These are phyloP conservation scores for Accipiter cooperii DNA, from an alignment of 2,113 vertebrate species.

Conservation along the genomic window DNA sequence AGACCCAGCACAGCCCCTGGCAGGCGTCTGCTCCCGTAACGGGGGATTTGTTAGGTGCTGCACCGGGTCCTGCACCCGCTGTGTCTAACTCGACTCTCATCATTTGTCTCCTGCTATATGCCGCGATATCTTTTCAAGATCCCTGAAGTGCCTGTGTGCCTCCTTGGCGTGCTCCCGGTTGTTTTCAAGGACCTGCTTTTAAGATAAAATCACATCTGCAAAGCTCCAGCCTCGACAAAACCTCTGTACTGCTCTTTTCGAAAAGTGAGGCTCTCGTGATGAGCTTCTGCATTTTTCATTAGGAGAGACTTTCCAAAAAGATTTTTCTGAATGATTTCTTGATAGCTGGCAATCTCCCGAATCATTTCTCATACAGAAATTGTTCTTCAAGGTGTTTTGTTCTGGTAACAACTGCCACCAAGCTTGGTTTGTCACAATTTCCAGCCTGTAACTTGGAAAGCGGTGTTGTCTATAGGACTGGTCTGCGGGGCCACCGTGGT, in stretches of 20 bases:
- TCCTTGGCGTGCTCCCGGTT: not conserved
- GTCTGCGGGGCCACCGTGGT: not conserved
- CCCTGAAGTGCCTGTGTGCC: not conserved
- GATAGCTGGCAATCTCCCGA: not conserved
- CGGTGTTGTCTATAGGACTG: not conserved
- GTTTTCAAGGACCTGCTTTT: slow-evolving; percentile 26
- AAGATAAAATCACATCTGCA: not conserved
- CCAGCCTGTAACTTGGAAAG: not conserved
- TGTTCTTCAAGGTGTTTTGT: not conserved
- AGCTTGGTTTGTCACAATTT: not conserved
- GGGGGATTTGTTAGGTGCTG: not conserved
- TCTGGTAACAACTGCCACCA: not conserved
- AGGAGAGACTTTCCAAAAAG: not conserved
- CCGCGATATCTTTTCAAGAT: not conserved
- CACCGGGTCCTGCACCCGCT: not conserved
- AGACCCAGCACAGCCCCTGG: not conserved
- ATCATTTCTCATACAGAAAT: not conserved
- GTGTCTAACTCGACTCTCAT: not conserved
- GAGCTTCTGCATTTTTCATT: slow-evolving; percentile 18
- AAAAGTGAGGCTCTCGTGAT: not conserved
- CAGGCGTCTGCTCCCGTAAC: not conserved
- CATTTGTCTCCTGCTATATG: not conserved
- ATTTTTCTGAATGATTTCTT: not conserved
- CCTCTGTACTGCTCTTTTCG: not conserved
- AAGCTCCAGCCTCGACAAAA: not conserved